Evolutionary conservation across 2,888 invertebrate genomes (phyloP), one percentile per base, ranked within the genome.

Genomic region (Epirrita christyi): DNA sequence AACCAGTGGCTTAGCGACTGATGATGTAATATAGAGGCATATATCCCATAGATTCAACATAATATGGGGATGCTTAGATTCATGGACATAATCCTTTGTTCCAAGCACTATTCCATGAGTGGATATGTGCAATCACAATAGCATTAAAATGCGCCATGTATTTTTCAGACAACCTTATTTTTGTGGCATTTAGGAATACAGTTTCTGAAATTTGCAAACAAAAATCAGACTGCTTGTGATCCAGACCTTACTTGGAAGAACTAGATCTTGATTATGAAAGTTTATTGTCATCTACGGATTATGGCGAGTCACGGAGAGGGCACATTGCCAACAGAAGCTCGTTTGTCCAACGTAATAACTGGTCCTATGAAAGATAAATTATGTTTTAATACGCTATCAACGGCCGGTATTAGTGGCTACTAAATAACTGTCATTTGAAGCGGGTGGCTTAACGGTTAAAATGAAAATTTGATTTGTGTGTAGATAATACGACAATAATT

Each of bases 301-400:
- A 58, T 47, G 28, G 21, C 28, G 36, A 52, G 37, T 47, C 46
- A 44, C 45, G 40, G 41, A 43, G 53, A 59, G 45, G 60, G 62
- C 54, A 53, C 34, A 40, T 45, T 52, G 57, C 58, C 62, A 64
- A 58, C 58, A 58, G 57, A 56, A 44, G 28, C 51, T 47, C 59
- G 46, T 59, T 59, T 55, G 51, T 59, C 59, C 45, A 38, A 28
- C 47, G 44, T 45, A 55, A 59, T 51, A 55, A 57, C 47, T 53
- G 36, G 37, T 48, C 46, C 44, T 14, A 46, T 37, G 29, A 48
- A 60, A 36, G 50, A 59, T 55, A 59, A 55, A 58, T 61, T 54
- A 61, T 46, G 59, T 64, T 59, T 54, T 64, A 61, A 55, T 53
- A 47, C 48, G 43, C 57, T 38, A 57, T 59, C 37, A 52, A 47